These are phyloP conservation scores for Phlogophora meticulosa DNA, from an alignment of 2,888 invertebrate species.

Conservation along the genomic window DNA sequence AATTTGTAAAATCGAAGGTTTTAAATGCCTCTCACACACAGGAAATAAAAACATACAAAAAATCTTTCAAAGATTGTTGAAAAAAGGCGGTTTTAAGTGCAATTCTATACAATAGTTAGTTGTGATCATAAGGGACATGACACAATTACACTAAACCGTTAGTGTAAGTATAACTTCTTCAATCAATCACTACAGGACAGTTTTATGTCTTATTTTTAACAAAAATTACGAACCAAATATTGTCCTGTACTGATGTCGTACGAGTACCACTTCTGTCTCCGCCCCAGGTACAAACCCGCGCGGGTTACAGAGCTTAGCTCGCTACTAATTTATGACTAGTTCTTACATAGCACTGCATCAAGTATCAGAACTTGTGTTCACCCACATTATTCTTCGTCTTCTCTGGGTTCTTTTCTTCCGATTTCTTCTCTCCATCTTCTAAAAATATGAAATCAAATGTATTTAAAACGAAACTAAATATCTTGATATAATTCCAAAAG, in stretches of 20 bases:
- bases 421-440: conserved; percentile 58
- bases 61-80: no score
- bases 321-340: conserved; percentile 59
- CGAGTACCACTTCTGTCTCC: conserved; percentile 2
- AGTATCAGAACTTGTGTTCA: conserved; percentile 56
- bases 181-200: no score
- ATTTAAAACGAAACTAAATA: no score
- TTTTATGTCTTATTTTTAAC: not conserved
- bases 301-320: conserved; percentile 17
- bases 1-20: not conserved
- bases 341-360: conserved; percentile 7
- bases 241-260: not conserved
- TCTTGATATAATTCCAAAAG: no score
- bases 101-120: no score
- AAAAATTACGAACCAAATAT: not conserved
- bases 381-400: conserved; percentile 51
- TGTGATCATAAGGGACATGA: no score
- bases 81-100: no score
- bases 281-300: not conserved
- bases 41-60: not conserved
- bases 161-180: no score
- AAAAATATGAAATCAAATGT: conserved; percentile 6
- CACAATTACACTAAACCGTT: no score
- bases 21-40: not conserved
- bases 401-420: conserved; percentile 50